A percentile compares a stretch with the other conserved stretches of the same genome.
Evolutionary conservation across 2,113 vertebrate genomes (phyloP).

Genomic region (Uropsilus gracilis): DNA sequence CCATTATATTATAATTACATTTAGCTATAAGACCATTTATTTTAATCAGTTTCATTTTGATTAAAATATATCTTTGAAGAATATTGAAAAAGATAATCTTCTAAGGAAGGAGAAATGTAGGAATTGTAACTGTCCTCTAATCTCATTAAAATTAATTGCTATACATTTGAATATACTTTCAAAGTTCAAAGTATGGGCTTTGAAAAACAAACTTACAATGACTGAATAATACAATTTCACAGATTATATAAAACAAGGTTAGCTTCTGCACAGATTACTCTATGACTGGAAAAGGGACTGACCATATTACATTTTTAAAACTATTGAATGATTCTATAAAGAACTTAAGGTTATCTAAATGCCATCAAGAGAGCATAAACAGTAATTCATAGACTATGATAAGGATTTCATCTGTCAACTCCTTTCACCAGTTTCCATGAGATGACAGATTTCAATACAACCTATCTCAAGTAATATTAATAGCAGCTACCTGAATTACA

Average conservation of each 20-base stretch:
- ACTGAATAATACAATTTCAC: constrained; percentile 2
- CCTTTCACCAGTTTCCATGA: neutral
- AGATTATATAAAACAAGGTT: constrained; percentile 31
- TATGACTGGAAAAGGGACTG: neutral
- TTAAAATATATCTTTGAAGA: constrained; percentile 30
- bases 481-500: neutral
- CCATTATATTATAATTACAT: constrained; percentile 10
- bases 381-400: constrained; percentile 42
- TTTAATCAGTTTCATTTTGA: constrained; percentile 53
- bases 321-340: neutral
- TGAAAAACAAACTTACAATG: constrained; percentile 42
- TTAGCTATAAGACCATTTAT: neutral
- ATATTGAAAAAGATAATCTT: constrained; percentile 20
- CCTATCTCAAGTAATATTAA: constrained; percentile 41
- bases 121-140: neutral
- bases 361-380: neutral
- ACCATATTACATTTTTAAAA: constrained; percentile 38
- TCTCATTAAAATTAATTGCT: constrained; percentile 49
- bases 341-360: constrained; percentile 46
- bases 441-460: neutral
- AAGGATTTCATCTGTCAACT: neutral
- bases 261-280: constrained; percentile 10
- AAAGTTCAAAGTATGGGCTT: constrained; percentile 30
- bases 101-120: neutral
- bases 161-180: constrained; percentile 37